These are phyloP conservation scores for Eupsittula cactorum DNA, from an alignment of 2,113 vertebrate genomes.

Conservation along the genomic window DNA sequence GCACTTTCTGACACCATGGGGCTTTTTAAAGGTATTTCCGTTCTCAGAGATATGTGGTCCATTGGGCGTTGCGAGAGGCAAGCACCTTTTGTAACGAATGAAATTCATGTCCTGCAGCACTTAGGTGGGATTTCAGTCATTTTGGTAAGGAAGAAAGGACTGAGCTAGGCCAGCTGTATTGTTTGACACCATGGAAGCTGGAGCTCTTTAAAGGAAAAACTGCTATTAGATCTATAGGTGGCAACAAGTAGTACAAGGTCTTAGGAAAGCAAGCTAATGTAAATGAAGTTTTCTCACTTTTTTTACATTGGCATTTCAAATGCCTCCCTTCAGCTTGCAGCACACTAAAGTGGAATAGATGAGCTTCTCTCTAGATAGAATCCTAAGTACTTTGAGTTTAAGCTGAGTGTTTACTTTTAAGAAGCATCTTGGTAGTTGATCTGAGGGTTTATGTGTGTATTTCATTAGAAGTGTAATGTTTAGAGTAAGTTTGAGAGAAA, in stretches of 20 bases:
- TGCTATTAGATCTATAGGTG: not conserved
- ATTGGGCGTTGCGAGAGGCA: not conserved
- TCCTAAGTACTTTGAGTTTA: not conserved
- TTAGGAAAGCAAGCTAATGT: not conserved
- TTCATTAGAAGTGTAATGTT: not conserved
- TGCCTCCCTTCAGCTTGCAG: not conserved
- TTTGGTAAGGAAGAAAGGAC: not conserved
- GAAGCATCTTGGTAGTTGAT: not conserved
- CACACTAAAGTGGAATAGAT: not conserved
- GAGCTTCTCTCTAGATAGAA: not conserved
- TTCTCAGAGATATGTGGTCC: slow-evolving; percentile 13
- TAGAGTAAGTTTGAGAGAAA: not conserved
- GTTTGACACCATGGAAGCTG: not conserved
- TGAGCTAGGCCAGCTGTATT: not conserved
- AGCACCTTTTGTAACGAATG: not conserved
- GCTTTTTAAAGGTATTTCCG: slow-evolving; percentile 21
- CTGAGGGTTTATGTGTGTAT: not conserved
- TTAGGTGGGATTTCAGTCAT: not conserved
- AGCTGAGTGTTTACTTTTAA: not conserved
- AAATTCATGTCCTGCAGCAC: not conserved
- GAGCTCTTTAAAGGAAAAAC: not conserved
- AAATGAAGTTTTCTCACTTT: not conserved
- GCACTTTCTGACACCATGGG: not conserved
- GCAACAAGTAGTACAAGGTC: not conserved
- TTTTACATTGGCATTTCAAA: not conserved